phyloP scores from a whole-genome alignment of 92 coral and sea anemone species.

The Phenganax stokvisi region DNA sequence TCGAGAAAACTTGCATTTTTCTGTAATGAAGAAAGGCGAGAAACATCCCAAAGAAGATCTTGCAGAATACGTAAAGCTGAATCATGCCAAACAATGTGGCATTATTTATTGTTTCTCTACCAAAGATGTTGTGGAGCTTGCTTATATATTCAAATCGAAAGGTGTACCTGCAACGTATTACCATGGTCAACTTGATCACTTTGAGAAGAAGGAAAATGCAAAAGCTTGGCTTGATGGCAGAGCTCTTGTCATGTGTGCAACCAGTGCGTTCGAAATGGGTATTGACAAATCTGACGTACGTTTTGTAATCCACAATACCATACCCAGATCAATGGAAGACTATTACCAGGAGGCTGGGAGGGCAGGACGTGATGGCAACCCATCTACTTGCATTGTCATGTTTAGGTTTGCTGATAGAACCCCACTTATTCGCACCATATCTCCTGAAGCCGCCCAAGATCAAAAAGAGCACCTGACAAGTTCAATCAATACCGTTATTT shows the following conservation, averaged over 20 bases:
- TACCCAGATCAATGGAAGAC: background rate
- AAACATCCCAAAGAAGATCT: slow-evolving; percentile 8
- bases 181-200: background rate
- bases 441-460: background rate
- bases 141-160: background rate
- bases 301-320: background rate
- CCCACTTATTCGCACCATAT: background rate
- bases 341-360: slow-evolving; percentile 11
- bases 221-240: slow-evolving; percentile 5
- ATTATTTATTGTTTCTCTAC: background rate
- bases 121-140: background rate
- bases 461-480: background rate
- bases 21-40: background rate
- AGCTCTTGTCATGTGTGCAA: background rate
- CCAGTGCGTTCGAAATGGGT: slow-evolving; percentile 1
- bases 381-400: background rate
- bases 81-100: background rate
- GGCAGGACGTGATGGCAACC: slow-evolving; percentile 15
- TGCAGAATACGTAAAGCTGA: background rate
- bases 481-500: background rate
- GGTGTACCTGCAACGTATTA: background rate
- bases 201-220: slow-evolving; percentile 8
- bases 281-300: slow-evolving; percentile 10
- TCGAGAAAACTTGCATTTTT: background rate
- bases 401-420: slow-evolving; percentile 9